phyloP scores from a whole-genome alignment of 1,140 invertebrate species.

The Platorchestia sp. region DNA sequence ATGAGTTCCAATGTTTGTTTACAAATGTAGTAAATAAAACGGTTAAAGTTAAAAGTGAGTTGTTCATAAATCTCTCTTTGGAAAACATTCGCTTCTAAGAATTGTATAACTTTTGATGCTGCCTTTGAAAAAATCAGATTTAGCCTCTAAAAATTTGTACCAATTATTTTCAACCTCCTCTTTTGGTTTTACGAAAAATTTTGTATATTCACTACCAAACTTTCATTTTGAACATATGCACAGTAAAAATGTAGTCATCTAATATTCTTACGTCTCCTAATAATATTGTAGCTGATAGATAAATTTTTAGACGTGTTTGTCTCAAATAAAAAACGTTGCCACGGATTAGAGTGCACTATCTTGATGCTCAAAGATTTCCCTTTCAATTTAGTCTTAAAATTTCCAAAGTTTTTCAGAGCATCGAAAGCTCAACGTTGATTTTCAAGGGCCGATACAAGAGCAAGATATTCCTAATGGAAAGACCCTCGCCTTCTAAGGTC shows the following conservation, averaged over 20 bases:
- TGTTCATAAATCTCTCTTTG: neutral
- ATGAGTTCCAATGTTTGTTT: neutral
- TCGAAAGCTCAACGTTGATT: neutral
- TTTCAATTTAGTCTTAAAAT: neutral
- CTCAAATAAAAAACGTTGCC: neutral
- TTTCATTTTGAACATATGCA: neutral
- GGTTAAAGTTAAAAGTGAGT: neutral
- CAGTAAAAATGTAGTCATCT: neutral
- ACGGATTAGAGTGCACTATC: neutral
- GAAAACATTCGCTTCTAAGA: neutral
- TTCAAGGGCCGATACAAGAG: neutral
- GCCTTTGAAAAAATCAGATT: neutral
- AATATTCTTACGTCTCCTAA: neutral
- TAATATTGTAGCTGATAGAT: neutral
- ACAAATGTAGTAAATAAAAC: neutral
- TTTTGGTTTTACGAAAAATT: neutral
- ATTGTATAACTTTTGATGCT: neutral
- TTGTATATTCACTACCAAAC: neutral
- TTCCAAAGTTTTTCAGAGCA: neutral
- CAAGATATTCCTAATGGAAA: neutral
- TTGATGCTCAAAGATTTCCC: neutral
- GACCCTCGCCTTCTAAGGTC: neutral
- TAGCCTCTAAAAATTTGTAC: neutral
- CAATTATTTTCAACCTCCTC: neutral
- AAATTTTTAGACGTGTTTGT: neutral